Evolutionary conservation across 2,113 vertebrate species (phyloP).

Genomic region (Rhinichthys klamathensis): DNA sequence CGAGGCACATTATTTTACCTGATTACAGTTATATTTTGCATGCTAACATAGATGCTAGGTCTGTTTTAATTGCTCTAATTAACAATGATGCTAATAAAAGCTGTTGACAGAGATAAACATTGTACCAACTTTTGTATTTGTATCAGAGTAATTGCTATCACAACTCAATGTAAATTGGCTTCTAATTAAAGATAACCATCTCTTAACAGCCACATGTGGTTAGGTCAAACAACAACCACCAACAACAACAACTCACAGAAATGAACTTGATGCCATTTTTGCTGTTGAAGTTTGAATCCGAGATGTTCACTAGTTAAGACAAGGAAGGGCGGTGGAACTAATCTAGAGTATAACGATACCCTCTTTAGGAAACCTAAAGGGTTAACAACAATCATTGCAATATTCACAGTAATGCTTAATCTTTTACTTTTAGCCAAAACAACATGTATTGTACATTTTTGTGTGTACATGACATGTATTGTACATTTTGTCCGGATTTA

Average conservation of each 20-base stretch:
- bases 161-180: slow-evolving; percentile 9
- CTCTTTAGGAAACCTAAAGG: background rate
- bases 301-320: background rate
- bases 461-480: no score
- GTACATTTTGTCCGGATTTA: background rate
- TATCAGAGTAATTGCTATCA: slow-evolving; percentile 30
- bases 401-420: background rate
- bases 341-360: background rate
- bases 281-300: background rate
- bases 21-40: slow-evolving; percentile 15
- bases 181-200: slow-evolving; percentile 15
- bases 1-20: slow-evolving; percentile 45
- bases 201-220: slow-evolving; percentile 4
- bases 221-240: background rate
- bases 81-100: slow-evolving; percentile 53
- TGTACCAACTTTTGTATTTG: slow-evolving; percentile 40
- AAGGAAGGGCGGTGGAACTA: background rate
- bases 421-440: background rate
- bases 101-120: slow-evolving; percentile 13
- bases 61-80: slow-evolving; percentile 49
- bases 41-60: slow-evolving; percentile 38
- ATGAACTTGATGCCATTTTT: background rate
- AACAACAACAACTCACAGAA: background rate
- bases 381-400: background rate
- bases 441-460: background rate